Evolutionary conservation across 2,888 invertebrate genomes (phyloP).

Genomic region (Drosophila anomalata): DNA sequence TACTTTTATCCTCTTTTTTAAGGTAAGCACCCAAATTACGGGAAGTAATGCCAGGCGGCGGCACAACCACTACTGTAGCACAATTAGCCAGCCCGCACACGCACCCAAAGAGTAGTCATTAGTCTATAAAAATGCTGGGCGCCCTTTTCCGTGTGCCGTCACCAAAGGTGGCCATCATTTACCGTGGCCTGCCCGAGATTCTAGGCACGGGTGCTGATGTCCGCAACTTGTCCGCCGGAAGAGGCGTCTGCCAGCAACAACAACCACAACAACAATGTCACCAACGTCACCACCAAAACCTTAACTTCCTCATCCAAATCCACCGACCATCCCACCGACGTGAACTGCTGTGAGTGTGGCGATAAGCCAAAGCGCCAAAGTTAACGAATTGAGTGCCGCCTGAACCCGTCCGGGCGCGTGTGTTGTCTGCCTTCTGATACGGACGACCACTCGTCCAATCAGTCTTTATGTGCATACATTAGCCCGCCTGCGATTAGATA

Average conservation of each 20-base stretch:
- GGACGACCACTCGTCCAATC: slow-evolving; percentile 46
- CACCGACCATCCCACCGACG: slow-evolving; percentile 23
- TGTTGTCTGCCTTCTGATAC: slow-evolving; percentile 11
- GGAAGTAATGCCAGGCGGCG: slow-evolving; percentile 55
- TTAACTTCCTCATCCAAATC: slow-evolving; percentile 10
- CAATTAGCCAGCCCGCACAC: slow-evolving; percentile 10
- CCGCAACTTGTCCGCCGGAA: slow-evolving; percentile 32
- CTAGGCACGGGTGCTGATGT: slow-evolving; percentile 25
- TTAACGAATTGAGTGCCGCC: slow-evolving; percentile 9
- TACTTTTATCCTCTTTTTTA: slow-evolving; percentile 48
- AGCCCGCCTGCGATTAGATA: slow-evolving; percentile 63
- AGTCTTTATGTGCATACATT: slow-evolving; percentile 40
- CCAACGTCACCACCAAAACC: slow-evolving; percentile 6
- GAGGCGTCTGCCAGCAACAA: slow-evolving; percentile 27
- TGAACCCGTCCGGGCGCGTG: slow-evolving; percentile 20
- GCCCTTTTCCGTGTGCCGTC: slow-evolving; percentile 50
- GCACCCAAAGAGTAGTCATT: slow-evolving; percentile 22
- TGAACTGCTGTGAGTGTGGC: slow-evolving; percentile 62
- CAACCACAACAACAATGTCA: slow-evolving; percentile 6
- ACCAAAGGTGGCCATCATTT: slow-evolving; percentile 30
- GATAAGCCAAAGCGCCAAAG: slow-evolving; percentile 14
- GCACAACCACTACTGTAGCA: slow-evolving; percentile 24
- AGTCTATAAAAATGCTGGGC: slow-evolving; percentile 50
- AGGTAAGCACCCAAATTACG: slow-evolving; percentile 62
- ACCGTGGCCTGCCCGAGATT: slow-evolving; percentile 45